Percentiles rank a stretch among this genome's conserved stretches.
Evolutionary conservation across 2,113 vertebrate genomes (phyloP).

Genomic region (Puffinus mauretanicus): DNA sequence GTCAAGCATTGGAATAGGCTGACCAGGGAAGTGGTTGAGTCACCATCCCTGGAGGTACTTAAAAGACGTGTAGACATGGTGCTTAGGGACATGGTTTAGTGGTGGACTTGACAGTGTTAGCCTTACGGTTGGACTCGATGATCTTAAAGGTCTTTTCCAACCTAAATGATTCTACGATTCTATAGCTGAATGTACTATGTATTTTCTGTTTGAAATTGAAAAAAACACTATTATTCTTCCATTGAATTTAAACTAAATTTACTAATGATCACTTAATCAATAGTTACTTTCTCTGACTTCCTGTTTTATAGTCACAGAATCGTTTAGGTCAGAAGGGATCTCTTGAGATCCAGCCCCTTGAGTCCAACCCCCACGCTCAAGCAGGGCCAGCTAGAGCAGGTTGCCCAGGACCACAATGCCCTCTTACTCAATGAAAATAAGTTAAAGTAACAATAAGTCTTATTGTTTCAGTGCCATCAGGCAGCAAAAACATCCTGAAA

Average conservation of each 20-base stretch:
- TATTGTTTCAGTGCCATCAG: neutral
- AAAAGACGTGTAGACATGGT: neutral
- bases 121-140: neutral
- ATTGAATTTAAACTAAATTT: neutral
- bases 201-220: neutral
- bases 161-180: neutral
- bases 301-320: neutral
- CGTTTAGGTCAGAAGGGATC: neutral
- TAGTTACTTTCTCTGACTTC: neutral
- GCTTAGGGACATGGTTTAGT: neutral
- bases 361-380: neutral
- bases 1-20: neutral
- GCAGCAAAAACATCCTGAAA: neutral
- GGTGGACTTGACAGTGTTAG: neutral
- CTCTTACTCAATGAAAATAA: neutral
- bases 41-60: neutral
- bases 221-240: neutral
- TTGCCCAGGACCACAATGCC: neutral
- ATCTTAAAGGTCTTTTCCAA: neutral
- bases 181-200: neutral
- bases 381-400: neutral
- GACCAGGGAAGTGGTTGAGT: neutral
- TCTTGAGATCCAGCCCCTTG: neutral
- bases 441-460: neutral
- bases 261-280: neutral